Evolutionary conservation across 2,888 invertebrate species (phyloP).

Genomic region (Pseudococcus jackbeardsleyi): DNA sequence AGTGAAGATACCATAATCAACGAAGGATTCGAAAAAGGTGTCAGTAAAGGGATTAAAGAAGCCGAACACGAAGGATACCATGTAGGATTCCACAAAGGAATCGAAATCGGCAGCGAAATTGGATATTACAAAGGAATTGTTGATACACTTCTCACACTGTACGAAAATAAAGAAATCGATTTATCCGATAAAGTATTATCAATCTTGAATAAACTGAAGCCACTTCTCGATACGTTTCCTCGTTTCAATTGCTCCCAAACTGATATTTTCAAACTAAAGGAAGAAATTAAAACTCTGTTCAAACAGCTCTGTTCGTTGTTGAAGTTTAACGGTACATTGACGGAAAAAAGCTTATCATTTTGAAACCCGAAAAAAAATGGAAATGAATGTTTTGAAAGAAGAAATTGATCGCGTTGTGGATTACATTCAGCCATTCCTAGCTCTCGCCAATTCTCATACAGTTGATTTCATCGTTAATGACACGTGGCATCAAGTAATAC

Average conservation of each 20-base stretch:
- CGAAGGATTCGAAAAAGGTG: conserved; percentile 62
- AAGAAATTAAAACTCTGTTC: conserved; percentile 78
- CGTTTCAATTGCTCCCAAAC: conserved; percentile 75
- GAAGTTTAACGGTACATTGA: conserved; percentile 72
- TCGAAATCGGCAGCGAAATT: conserved; percentile 82
- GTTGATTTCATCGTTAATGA: conserved; percentile 79
- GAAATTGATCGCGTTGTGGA: conserved; percentile 69
- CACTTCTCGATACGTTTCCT: conserved; percentile 78
- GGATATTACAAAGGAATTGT: conserved; percentile 80
- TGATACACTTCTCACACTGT: conserved; percentile 71
- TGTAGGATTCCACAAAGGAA: conserved; percentile 83
- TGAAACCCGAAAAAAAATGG: background rate
- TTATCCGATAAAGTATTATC: conserved; percentile 72
- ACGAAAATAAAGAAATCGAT: conserved; percentile 67
- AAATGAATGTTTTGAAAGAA: conserved; percentile 64
- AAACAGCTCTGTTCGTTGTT: conserved; percentile 79
- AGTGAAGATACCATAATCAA: conserved; percentile 60
- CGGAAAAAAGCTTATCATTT: conserved; percentile 46
- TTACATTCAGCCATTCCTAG: conserved; percentile 75
- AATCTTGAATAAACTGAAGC: conserved; percentile 74
- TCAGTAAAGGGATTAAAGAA: conserved; percentile 63
- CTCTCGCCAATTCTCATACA: conserved; percentile 83
- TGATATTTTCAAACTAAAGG: conserved; percentile 77
- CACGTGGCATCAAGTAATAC: conserved; percentile 77
- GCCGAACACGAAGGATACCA: conserved; percentile 74